Conservation (phyloP, 2,113 vertebrate genomes). For the Cygnus buccinator region DNA sequence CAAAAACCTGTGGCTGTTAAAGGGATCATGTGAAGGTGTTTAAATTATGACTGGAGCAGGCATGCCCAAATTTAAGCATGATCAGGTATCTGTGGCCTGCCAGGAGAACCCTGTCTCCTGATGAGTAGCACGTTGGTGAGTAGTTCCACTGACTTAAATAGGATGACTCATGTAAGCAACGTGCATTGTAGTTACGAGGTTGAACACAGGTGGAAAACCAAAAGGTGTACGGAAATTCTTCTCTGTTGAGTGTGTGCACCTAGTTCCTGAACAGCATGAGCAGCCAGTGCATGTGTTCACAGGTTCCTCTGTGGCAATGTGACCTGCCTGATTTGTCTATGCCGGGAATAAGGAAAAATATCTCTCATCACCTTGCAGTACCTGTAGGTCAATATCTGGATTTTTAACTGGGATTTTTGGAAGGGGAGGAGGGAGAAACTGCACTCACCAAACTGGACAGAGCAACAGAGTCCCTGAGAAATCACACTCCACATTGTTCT, state of each 20-base stretch:
- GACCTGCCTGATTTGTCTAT: not conserved
- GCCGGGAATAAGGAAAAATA: not conserved
- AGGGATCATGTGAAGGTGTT: not conserved
- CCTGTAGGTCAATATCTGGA: not conserved
- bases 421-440: not conserved
- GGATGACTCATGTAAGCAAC: not conserved
- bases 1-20: not conserved
- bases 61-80: not conserved
- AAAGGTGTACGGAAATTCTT: slow-evolving; percentile 35
- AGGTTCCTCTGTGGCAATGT: not conserved
- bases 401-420: not conserved
- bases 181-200: not conserved
- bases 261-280: not conserved
- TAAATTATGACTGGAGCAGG: not conserved
- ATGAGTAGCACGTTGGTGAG: not conserved
- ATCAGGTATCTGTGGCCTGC: not conserved
- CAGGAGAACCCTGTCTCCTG: not conserved
- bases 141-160: not conserved
- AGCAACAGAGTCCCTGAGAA: not conserved
- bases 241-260: slow-evolving; percentile 10
- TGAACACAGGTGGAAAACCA: slow-evolving; percentile 27
- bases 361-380: not conserved
- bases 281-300: slow-evolving; percentile 25
- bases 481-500: not conserved
- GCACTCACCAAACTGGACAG: not conserved